phyloP scores from a whole-genome alignment of 2,113 vertebrate genomes.

The Cyprinodon variegatus region DNA sequence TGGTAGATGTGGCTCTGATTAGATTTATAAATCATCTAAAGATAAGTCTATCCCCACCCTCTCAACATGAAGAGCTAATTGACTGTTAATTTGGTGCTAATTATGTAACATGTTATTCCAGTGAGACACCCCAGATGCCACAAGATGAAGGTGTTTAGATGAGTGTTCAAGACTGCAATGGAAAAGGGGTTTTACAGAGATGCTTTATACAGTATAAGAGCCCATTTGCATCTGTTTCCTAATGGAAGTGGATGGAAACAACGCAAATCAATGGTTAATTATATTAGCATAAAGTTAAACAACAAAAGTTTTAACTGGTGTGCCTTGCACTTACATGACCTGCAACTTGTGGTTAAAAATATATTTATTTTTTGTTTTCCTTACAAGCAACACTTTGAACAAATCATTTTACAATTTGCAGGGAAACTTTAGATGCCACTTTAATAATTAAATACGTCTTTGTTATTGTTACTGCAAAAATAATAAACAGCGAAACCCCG shows the following conservation, averaged over 20 bases:
- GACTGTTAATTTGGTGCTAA: constrained; percentile 81
- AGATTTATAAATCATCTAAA: constrained; percentile 63
- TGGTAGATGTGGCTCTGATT: constrained; percentile 49
- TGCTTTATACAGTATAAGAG: not conserved
- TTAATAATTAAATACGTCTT: constrained; percentile 42
- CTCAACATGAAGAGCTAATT: constrained; percentile 70
- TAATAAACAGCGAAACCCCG: constrained; percentile 29
- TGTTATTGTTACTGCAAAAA: constrained; percentile 30
- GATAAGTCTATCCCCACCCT: constrained; percentile 62
- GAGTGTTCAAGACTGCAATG: constrained; percentile 37
- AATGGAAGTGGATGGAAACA: constrained; percentile 5
- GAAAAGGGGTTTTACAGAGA: constrained; percentile 37
- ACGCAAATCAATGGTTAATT: not conserved
- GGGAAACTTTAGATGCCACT: constrained; percentile 37
- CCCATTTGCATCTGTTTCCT: constrained; percentile 37
- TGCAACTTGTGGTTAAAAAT: constrained; percentile 38
- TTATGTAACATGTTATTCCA: constrained; percentile 73
- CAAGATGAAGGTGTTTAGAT: constrained; percentile 51
- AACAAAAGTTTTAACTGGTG: not conserved
- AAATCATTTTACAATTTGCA: constrained; percentile 55
- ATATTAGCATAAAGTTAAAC: constrained; percentile 15
- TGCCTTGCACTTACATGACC: constrained; percentile 29
- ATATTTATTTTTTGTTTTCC: constrained; percentile 26
- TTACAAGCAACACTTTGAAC: constrained; percentile 40
- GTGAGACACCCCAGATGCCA: constrained; percentile 73